Base-by-base conservation (phyloP, 2,113 vertebrate genomes). In the Eonycteris spelaea region DNA sequence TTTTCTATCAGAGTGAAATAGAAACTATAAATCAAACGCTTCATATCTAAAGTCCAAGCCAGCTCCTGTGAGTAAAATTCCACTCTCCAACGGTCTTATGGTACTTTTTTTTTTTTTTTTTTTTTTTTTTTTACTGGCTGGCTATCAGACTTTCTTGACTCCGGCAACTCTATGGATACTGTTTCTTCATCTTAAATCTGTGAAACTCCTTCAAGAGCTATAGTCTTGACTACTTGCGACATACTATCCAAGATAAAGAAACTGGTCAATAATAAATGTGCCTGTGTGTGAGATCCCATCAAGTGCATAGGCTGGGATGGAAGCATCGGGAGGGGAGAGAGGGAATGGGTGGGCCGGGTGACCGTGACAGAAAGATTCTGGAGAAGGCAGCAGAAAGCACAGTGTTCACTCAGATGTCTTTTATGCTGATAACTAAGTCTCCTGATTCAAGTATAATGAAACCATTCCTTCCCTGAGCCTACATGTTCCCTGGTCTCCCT, bases 1-100 rank as follows among this genome's bases (percentile, higher is more conserved):
- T 97, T 97, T 97, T 96, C 96, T 89, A 96, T 91, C 92, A 95
- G 90, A 95, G 61, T 67, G 95, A 96, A 97, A 97, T 97, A 96
- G 97, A 96, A 97, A 94, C 96, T 88, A 97, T 97, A 98, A 97
- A 98, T 97, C 97, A 98, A 97, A 95, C 4, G 10, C 95, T 97
- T 98, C 96, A 96, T 95, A 95, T 95, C 95, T 92, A 48, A 93
- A 96, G 75, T 93, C 94, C 90, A 68, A 77, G 90, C 73, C 19
- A 53, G 90, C 91, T 94, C 90, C 91, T 85, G 77, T 70, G 90
- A 96, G 92, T 92, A 96, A 95, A 97, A 96, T 92, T 73, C 94
- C 68, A 77, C 93, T 95, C 77, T 92, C 95, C 94, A 71, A 40
- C 18, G 53, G 71, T 51, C 84, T 55, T n/a, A 11, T 22, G 16